Percentiles rank a stretch among this genome's conserved stretches.
Evolutionary conservation across 2,888 invertebrate species (phyloP).

Genomic region (Galeopsomyia nigrocyanea): DNA sequence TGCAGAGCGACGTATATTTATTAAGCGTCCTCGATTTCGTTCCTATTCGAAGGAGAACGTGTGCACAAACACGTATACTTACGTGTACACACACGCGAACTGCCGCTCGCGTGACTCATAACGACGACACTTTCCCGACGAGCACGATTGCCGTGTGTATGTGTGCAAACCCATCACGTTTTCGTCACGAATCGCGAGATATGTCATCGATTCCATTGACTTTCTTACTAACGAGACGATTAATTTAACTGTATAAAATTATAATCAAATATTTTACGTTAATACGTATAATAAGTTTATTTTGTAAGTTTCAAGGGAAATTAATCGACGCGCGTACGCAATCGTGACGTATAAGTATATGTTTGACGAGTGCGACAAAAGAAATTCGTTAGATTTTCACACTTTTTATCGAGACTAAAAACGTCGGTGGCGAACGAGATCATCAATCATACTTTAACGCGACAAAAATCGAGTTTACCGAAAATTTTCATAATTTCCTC

Average conservation of each 20-base stretch:
- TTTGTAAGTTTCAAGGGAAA: too few relatives aligned
- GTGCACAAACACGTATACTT: neutral
- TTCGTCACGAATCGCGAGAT: too few relatives aligned
- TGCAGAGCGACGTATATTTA: conserved; percentile 15
- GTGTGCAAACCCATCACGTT: neutral
- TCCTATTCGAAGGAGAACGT: conserved; percentile 30
- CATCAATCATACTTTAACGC: conserved; percentile 20
- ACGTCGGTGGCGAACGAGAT: neutral
- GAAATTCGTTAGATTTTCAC: too few relatives aligned
- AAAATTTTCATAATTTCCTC: conserved; percentile 31
- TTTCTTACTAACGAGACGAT: too few relatives aligned
- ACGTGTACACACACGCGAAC: neutral
- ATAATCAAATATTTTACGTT: too few relatives aligned
- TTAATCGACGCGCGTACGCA: too few relatives aligned
- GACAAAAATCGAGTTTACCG: neutral
- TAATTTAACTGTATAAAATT: too few relatives aligned
- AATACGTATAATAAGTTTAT: too few relatives aligned
- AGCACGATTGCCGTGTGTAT: neutral
- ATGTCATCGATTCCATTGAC: too few relatives aligned
- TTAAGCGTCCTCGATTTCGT: conserved; percentile 41
- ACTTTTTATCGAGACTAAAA: too few relatives aligned
- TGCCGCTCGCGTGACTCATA: conserved; percentile 31
- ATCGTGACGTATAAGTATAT: too few relatives aligned
- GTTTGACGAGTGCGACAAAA: too few relatives aligned
- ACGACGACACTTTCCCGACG: neutral